Evolutionary conservation across 2,113 vertebrate genomes (phyloP).

Genomic region (Chiloscyllium plagiosum): DNA sequence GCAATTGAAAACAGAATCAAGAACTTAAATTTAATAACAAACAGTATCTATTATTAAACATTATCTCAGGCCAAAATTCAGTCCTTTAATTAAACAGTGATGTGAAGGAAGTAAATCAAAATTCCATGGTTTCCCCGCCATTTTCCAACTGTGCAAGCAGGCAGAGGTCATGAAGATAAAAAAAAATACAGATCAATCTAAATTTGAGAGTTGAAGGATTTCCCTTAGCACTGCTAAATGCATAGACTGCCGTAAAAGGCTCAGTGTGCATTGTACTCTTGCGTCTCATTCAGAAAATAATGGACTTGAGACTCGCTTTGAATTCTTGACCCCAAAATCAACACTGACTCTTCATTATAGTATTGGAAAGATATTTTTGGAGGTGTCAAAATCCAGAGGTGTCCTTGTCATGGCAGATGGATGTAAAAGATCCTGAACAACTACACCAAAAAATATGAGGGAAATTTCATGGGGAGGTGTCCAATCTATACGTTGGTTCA

Average conservation of each 20-base stretch:
- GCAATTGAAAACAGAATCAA: not conserved
- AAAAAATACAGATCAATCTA: not conserved
- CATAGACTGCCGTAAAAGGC: not conserved
- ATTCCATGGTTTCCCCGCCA: not conserved
- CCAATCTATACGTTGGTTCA: too few species aligned
- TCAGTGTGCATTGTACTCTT: not conserved
- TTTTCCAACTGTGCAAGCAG: not conserved
- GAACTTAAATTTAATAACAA: slow-evolving; percentile 19
- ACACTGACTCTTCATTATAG: not conserved
- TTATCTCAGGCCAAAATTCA: not conserved
- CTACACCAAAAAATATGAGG: not conserved
- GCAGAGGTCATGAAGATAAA: not conserved
- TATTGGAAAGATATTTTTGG: not conserved
- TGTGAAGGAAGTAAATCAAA: not conserved
- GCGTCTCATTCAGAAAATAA: not conserved
- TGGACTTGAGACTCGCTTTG: not conserved
- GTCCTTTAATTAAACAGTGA: not conserved
- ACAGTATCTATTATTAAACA: not conserved
- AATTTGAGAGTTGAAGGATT: not conserved
- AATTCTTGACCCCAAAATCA: not conserved
- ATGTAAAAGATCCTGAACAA: not conserved
- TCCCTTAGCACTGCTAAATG: not conserved
- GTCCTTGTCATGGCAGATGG: not conserved
- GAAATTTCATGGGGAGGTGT: too few species aligned
- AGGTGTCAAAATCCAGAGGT: not conserved